Conservation (phyloP, 2,797 vertebrate genomes). For the Ficedula albicollis region DNA sequence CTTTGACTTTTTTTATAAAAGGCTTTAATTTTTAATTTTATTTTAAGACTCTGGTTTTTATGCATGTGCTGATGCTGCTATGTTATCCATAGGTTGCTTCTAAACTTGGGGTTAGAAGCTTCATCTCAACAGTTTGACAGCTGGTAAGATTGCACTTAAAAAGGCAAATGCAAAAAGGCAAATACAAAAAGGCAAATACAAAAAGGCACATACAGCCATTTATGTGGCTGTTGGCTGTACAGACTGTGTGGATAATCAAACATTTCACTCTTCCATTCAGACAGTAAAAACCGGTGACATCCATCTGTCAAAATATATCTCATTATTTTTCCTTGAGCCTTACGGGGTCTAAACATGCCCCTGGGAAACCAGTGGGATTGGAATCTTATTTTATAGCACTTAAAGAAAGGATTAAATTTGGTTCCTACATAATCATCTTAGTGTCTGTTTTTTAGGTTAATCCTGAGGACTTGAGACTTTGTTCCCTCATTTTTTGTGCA, state of each 20-base stretch:
- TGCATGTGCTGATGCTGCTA: slow-evolving; percentile 36
- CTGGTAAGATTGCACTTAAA: background rate
- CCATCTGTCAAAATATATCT: background rate
- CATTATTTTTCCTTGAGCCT: background rate
- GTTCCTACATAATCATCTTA: background rate
- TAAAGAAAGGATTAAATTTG: slow-evolving; percentile 6
- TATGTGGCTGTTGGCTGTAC: background rate
- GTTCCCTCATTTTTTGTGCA: background rate
- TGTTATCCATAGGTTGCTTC: slow-evolving; percentile 23
- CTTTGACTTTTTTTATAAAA: background rate
- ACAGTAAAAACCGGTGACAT: background rate
- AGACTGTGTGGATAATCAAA: background rate
- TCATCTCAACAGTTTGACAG: background rate
- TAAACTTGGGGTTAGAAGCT: slow-evolving; percentile 23
- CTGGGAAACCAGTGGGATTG: background rate
- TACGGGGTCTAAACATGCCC: background rate
- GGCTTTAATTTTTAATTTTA: background rate
- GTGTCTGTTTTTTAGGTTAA: background rate
- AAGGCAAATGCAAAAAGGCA: no score
- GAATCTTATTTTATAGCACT: background rate
- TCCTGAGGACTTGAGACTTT: background rate
- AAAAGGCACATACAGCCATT: background rate
- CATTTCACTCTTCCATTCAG: background rate
- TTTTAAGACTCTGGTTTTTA: background rate
- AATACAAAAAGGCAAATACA: background rate